Evolutionary conservation across 2,888 invertebrate genomes (phyloP).

Genomic region (Campoletis raptor): DNA sequence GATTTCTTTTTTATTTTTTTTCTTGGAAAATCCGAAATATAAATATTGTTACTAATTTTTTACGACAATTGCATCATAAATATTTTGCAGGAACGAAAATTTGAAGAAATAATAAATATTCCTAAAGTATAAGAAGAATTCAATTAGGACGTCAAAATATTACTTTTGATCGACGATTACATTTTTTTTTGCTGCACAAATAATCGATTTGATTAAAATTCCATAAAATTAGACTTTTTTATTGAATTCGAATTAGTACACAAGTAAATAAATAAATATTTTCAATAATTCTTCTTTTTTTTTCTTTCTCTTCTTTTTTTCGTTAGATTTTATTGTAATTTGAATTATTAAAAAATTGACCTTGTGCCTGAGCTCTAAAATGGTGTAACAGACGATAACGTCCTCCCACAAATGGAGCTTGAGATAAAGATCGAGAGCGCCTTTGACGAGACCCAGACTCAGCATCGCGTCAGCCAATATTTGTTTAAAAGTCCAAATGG

Average conservation of each 20-base stretch:
- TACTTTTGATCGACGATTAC: too few relatives aligned
- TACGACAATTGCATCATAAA: too few relatives aligned
- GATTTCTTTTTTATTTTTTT: too few relatives aligned
- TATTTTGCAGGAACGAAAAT: too few relatives aligned
- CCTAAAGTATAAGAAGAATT: too few relatives aligned
- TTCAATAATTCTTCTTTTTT: background rate
- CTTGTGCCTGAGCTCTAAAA: slow-evolving; percentile 93
- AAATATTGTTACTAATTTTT: too few relatives aligned
- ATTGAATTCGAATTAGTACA: background rate
- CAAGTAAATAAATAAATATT: background rate
- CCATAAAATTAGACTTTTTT: too few relatives aligned
- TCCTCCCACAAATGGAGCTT: slow-evolving; percentile 95
- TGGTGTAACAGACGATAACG: slow-evolving; percentile 95
- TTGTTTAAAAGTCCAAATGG: slow-evolving; percentile 92
- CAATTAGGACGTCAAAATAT: too few relatives aligned
- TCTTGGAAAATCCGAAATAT: too few relatives aligned
- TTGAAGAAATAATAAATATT: too few relatives aligned
- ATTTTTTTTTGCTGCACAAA: too few relatives aligned
- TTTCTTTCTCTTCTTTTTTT: background rate
- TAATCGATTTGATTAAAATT: too few relatives aligned
- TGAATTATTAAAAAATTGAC: slow-evolving; percentile 81
- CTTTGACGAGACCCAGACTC: slow-evolving; percentile 93
- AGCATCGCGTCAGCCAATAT: slow-evolving; percentile 92
- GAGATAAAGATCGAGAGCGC: slow-evolving; percentile 92
- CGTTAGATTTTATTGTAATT: background rate